Conservation (phyloP, 2,113 vertebrate genomes). For the Anoplopoma fimbria region DNA sequence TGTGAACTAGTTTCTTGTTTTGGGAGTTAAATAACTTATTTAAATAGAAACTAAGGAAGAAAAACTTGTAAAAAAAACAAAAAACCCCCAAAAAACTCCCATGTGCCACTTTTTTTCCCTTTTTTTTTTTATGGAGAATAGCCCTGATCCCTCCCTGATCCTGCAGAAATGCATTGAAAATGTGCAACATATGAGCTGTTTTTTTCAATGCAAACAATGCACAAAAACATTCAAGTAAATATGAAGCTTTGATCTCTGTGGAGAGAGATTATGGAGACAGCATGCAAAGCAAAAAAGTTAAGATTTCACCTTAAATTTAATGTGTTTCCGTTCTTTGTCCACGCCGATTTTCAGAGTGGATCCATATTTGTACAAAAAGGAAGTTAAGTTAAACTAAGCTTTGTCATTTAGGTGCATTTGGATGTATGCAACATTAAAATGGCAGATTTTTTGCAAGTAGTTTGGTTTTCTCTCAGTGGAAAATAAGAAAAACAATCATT, state of each 20-base stretch:
- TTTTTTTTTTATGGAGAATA: conserved; percentile 33
- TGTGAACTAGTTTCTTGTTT: background rate
- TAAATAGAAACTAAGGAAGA: background rate
- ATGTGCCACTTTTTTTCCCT: conserved; percentile 51
- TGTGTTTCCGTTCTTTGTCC: background rate
- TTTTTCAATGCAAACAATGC: too few relatives aligned
- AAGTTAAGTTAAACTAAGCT: background rate
- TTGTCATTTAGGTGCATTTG: background rate
- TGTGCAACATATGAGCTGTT: too few relatives aligned
- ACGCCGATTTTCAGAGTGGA: conserved; percentile 21
- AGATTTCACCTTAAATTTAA: background rate
- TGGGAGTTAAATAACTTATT: background rate
- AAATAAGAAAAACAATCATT: background rate
- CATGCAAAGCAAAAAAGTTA: background rate
- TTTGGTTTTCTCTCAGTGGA: conserved; percentile 4
- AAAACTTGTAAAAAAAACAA: conserved; percentile 29
- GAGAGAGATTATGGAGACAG: background rate
- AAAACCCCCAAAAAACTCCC: conserved; percentile 36
- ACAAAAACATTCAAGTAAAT: conserved; percentile 46
- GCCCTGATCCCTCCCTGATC: conserved; percentile 28
- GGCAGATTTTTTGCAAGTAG: background rate
- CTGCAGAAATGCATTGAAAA: background rate
- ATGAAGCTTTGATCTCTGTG: conserved; percentile 15
- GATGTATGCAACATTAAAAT: background rate
- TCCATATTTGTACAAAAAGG: too few relatives aligned